Base-by-base conservation (phyloP, 2,113 vertebrate genomes). In the Ceyx melanurus region DNA sequence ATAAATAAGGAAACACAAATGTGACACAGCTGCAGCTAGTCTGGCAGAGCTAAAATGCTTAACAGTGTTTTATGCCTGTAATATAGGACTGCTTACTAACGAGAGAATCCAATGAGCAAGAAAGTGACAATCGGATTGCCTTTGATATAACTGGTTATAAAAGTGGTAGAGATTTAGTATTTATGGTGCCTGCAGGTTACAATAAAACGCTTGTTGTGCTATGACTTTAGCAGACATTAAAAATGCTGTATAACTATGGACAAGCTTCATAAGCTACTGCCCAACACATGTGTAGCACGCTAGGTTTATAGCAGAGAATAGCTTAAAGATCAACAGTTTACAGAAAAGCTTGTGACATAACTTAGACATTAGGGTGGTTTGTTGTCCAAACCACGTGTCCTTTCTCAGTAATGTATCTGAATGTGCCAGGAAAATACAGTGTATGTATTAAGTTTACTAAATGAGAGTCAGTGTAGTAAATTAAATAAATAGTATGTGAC, bases 71-170 rank as follows among this genome's bases (percentile, higher is more conserved):
- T 92, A 97, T 95, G 94, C 82, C 71, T 97, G 89, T 95, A 97
- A 97, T 89, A 89, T 73, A 91, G 97, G 83, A 95, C 90, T 81
- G 18, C 88, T 96, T 95, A 94, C 94, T 96, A 97, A 94, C 83
- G 75, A 96, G 84, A 95, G 90, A 92, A 90, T 94, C 94, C 91
- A 96, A 79, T 66, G 88, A 82, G 77, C 72, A 86, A 91, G 89
- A 94, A 94, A 96, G 29, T 92, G 85, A 95, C 86, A 92, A 89
- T 94, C 91, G 93, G 89, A 87, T 96, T 97, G 68, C 66, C 91
- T 97, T 96, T 97, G 96, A 97, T 96, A 95, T 53, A 96, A 97
- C 62, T 93, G 48, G 90, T 93, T 97, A 97, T 97, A 96, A 97
- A 54, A 98, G 88, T 94, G 82, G 62, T 96, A 53, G 78, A 91